Base-by-base conservation (phyloP, 2,888 invertebrate genomes). In the Hydroisotoma schaefferi region DNA sequence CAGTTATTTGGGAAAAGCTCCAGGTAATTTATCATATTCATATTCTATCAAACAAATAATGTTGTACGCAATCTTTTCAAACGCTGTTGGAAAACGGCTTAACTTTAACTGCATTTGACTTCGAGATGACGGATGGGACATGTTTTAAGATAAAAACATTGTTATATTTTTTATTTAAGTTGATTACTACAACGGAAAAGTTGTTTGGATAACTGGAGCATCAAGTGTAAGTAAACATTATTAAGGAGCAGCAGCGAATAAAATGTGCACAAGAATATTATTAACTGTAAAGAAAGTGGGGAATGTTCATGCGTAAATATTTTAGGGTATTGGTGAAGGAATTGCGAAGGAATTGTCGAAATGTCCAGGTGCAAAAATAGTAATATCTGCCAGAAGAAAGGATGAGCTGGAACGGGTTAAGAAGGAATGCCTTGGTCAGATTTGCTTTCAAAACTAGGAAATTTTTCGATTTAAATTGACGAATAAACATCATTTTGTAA, bases 291-390 rank as follows among this genome's bases (percentile, higher is more conserved):
- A n/a, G n/a, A n/a, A n/a, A n/a, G n/a, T n/a, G n/a, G n/a, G n/a
- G n/a, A n/a, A n/a, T n/a, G n/a, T n/a, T n/a, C n/a, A n/a, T n/a
- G n/a, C n/a, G n/a, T n/a, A n/a, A n/a, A n/a, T n/a, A n/a, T n/a
- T n/a, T n/a, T n/a, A n/a, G n/a, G n/a, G 40, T 5, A 40, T 40
- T 40, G 40, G 40, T 4, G 40, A 40, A 40, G 61, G 82, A 65
- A 77, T 88, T 48, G 88, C 89, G 0, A 80, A 87, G 65, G 81
- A 81, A 22, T 76, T 88, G 52, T 86, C 88, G 0, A 81, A 80
- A 72, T 78, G 80, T 73, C 85, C 2, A n/a, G 5, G 85, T 5
- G 85, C 84, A 2, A 84, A 84, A 74, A 74, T 90, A 43, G 82
- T 85, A 4, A 73, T 90, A 2, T 83, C 87, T 8, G 87, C 88